phyloP scores from a whole-genome alignment of 1,140 invertebrate genomes.

The Trachelipus rathkii region DNA sequence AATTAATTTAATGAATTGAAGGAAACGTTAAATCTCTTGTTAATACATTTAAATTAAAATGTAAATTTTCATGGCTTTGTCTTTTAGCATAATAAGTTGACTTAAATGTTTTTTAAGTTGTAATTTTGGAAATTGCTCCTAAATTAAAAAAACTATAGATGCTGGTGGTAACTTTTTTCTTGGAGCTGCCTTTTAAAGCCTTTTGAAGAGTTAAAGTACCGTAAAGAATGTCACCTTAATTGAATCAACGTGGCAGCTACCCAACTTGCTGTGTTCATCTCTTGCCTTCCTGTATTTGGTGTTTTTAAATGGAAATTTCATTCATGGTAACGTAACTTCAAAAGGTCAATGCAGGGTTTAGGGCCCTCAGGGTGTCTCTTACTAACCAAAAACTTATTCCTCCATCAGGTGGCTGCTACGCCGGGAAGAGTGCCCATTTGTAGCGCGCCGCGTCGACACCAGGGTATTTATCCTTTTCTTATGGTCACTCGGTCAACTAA shows the following conservation, averaged over 20 bases:
- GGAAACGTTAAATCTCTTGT: too few species aligned
- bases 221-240: not conserved
- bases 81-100: too few species aligned
- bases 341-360: constrained; percentile 19
- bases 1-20: too few species aligned
- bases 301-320: not conserved
- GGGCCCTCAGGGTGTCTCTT: not conserved
- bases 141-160: not conserved
- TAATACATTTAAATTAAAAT: too few species aligned
- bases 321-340: constrained; percentile 25
- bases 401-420: constrained; percentile 25
- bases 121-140: too few species aligned
- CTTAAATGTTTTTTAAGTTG: too few species aligned
- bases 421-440: constrained; percentile 27
- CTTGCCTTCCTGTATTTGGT: not conserved
- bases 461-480: constrained; percentile 37
- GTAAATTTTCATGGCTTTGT: too few species aligned
- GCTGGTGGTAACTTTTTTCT: constrained; percentile 4
- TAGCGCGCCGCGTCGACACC: constrained; percentile 26
- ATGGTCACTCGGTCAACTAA: constrained; percentile 25
- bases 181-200: constrained; percentile 8
- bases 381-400: constrained; percentile 28
- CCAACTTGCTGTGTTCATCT: not conserved
- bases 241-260: not conserved
- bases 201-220: constrained; percentile 11